These are phyloP conservation scores for Spilosoma lubricipeda DNA, from an alignment of 2,888 invertebrate species.

Conservation along the genomic window DNA sequence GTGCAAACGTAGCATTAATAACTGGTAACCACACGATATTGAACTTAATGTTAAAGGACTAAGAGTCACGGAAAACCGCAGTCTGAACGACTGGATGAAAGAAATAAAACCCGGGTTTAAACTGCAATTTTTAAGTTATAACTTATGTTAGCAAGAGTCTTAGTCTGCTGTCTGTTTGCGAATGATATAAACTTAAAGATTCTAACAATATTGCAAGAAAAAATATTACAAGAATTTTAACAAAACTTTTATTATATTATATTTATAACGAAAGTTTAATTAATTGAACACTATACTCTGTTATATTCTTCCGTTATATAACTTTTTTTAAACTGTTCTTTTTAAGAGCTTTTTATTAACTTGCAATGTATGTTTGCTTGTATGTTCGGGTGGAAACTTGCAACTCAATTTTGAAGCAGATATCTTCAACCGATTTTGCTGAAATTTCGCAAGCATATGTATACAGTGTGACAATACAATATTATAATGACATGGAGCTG, in stretches of 20 bases:
- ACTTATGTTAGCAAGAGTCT: slow-evolving; percentile 28
- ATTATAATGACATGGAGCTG: too few relatives aligned
- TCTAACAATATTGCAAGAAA: slow-evolving; percentile 1
- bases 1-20: slow-evolving; percentile 48
- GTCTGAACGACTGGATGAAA: slow-evolving; percentile 11
- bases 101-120: slow-evolving; percentile 34
- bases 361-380: too few relatives aligned
- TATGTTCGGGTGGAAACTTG: too few relatives aligned
- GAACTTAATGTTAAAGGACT: slow-evolving; percentile 19
- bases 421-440: too few relatives aligned
- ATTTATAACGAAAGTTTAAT: background rate
- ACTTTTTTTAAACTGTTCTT: too few relatives aligned
- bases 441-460: too few relatives aligned
- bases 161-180: slow-evolving; percentile 20
- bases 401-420: too few relatives aligned
- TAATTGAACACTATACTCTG: too few relatives aligned
- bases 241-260: background rate
- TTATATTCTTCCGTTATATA: too few relatives aligned
- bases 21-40: slow-evolving; percentile 28
- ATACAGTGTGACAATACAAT: too few relatives aligned
- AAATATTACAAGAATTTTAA: background rate
- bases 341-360: too few relatives aligned
- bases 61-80: slow-evolving; percentile 23
- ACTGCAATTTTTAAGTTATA: slow-evolving; percentile 39
- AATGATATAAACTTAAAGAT: slow-evolving; percentile 14